A percentile compares a stretch with the other conserved stretches of the same genome.
Conservation (phyloP, 2,113 vertebrate genomes). For the Bufo bufo region DNA sequence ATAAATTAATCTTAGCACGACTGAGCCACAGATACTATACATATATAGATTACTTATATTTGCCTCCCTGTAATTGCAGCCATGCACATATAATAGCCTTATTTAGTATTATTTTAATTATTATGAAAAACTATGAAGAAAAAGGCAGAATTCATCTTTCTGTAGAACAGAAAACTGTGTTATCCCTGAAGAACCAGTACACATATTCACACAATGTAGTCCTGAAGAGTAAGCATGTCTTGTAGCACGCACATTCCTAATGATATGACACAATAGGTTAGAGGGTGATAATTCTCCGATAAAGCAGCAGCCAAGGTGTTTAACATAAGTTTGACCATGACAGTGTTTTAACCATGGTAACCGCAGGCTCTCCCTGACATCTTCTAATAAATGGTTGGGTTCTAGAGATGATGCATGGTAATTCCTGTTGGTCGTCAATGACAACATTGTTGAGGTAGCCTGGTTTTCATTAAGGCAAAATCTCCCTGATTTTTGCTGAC, state of each 20-base stretch:
- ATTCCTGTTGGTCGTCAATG: constrained; percentile 40
- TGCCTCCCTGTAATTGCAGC: no score
- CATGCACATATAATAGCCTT: no score
- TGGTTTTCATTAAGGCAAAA: constrained; percentile 51
- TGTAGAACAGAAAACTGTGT: neutral
- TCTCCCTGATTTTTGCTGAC: constrained; percentile 50
- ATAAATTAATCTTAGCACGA: no score
- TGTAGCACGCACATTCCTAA: constrained; percentile 14
- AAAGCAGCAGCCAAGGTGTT: constrained; percentile 24
- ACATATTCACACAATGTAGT: neutral
- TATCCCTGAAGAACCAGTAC: neutral
- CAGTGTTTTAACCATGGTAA: constrained; percentile 46
- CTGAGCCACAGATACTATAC: no score
- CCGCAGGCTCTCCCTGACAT: constrained; percentile 40
- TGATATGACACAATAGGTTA: constrained; percentile 19
- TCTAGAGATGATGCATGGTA: constrained; percentile 40
- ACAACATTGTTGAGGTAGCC: constrained; percentile 45
- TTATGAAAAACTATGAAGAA: no score
- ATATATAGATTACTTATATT: no score
- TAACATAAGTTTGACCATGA: constrained; percentile 31
- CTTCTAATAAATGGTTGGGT: constrained; percentile 39
- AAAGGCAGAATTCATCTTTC: neutral
- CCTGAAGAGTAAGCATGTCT: neutral
- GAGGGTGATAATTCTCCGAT: constrained; percentile 35
- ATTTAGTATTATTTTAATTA: no score